Conservation (phyloP, 2,888 invertebrate species). For the Allacma fusca region DNA sequence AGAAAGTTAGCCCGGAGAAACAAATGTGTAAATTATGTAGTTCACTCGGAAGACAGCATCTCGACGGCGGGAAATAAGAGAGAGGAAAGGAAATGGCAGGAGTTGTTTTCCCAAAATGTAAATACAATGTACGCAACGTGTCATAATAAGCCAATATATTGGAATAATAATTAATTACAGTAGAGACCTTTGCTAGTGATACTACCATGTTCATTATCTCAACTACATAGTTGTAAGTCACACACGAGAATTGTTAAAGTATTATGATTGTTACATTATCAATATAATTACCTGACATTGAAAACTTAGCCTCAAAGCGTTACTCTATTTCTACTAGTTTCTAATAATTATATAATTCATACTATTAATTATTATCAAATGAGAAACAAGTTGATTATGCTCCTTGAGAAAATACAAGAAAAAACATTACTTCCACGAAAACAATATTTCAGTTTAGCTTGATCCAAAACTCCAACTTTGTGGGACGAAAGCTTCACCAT, state of each 20-base stretch:
- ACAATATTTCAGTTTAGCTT: no score
- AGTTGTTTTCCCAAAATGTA: not conserved
- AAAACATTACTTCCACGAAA: no score
- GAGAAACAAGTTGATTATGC: not conserved
- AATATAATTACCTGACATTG: slow-evolving; percentile 40
- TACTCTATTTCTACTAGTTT: slow-evolving; percentile 13
- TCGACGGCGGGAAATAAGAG: not conserved
- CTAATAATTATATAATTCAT: not conserved
- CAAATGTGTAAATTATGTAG: no score
- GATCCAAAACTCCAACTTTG: no score
- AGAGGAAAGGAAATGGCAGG: not conserved
- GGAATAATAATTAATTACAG: no score
- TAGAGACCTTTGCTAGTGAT: no score
- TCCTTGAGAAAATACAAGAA: not conserved
- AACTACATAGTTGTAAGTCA: not conserved
- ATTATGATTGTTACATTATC: slow-evolving; percentile 29
- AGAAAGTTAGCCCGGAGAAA: no score
- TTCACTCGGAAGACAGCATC: no score
- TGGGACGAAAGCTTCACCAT: no score
- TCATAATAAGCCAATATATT: no score
- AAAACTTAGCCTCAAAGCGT: not conserved
- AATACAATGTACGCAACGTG: no score
- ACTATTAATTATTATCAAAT: not conserved
- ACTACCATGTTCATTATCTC: no score
- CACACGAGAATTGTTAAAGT: slow-evolving; percentile 13